Base-by-base conservation (phyloP, 2,888 invertebrate species). In the Isotomurus palustris region DNA sequence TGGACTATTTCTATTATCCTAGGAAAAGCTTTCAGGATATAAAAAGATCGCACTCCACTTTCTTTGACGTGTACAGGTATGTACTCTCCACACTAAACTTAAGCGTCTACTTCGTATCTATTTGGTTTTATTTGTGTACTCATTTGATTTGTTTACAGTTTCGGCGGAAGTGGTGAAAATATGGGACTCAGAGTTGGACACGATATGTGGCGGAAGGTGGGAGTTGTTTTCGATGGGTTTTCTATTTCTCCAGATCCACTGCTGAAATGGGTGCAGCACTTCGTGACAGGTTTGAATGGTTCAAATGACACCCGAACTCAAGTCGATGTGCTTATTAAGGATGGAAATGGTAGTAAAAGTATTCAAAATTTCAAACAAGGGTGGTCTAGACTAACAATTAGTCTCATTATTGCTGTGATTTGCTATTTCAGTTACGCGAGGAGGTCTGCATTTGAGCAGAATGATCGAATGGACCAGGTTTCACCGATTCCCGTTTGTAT, bases 341-440 rank as follows among this genome's bases (percentile, higher is more conserved):
- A 70, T 52, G 70, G 70, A 45, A 69, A 70, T 53, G 68, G 70
- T 70, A 66, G n/a, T 28, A 29, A 5, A 28, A 10, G 12, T 43
- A 24, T 17, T 28, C 12, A 32, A 32, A 21, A 22, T 43, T 17
- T 12, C 22, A 21, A 29, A 51, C 22, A 27, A 8, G 4, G 24
- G 10, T n/a, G 51, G 22, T 32, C n/a, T 21, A 8, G 19, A 43
- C 19, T 32, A 3, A 19, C 5, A 38, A 6, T 19, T 41, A n/a
- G n/a, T n/a, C n/a, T n/a, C n/a, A n/a, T n/a, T n/a, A n/a, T n/a
- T n/a, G 45, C 6, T 45, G 10, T 22, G 8, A 27, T 41, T 4
- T 41, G 3, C 24, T 27, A 53, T 49, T 35, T 2, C 40, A 69
- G 69, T 60, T 43, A 68, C 69, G 1, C 43, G 49, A 51, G 68